Conservation (phyloP, 2,888 invertebrate genomes). For the Flexamia atlantica region DNA sequence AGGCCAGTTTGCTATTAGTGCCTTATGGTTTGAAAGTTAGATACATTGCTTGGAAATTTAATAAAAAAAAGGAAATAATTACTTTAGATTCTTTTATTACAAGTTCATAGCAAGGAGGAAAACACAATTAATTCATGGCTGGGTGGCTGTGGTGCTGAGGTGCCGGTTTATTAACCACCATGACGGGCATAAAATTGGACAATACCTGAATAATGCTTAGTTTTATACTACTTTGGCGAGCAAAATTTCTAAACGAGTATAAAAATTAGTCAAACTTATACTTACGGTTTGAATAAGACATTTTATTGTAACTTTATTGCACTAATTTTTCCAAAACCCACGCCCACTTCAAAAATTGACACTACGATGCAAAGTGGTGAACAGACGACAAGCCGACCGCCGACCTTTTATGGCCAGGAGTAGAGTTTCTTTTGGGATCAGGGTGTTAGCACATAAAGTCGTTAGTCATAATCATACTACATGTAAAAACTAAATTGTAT, state of each 20-base stretch:
- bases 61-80: no score
- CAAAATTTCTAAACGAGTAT: not conserved
- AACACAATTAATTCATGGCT: no score
- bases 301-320: not conserved
- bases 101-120: no score
- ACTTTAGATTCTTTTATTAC: no score
- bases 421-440: conserved; percentile 51
- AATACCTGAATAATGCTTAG: not conserved
- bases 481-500: no score
- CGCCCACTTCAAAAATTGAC: conserved; percentile 55
- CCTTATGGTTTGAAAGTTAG: no score
- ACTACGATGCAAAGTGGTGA: conserved; percentile 5
- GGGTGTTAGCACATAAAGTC: not conserved
- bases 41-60: no score
- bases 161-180: conserved; percentile 44
- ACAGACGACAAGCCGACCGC: conserved; percentile 46
- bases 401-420: conserved; percentile 56
- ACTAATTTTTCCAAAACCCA: not conserved
- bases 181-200: conserved; percentile 6
- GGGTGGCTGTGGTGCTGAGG: not conserved
- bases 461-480: no score
- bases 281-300: conserved; percentile 60
- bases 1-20: not conserved
- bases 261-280: not conserved
- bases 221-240: not conserved